Percentiles rank a stretch among this genome's conserved stretches.
phyloP scores from a whole-genome alignment of 2,797 vertebrate species.

The Lutjanus campechanus region DNA sequence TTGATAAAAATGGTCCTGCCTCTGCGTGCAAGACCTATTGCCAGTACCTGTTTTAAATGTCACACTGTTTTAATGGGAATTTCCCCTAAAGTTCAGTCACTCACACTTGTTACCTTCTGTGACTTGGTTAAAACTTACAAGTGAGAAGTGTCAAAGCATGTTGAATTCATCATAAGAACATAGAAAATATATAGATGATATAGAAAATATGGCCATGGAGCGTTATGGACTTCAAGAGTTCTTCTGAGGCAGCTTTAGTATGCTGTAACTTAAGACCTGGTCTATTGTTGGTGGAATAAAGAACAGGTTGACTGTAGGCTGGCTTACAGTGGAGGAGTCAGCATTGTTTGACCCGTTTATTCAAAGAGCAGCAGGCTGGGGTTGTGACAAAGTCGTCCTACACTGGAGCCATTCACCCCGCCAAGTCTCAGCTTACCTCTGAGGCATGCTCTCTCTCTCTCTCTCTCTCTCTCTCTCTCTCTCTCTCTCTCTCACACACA shows the following conservation, averaged over 20 bases:
- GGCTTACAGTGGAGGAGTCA: conserved; percentile 82
- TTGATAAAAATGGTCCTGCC: background rate
- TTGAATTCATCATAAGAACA: conserved; percentile 34
- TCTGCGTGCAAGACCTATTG: background rate
- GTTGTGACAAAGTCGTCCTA: conserved; percentile 79
- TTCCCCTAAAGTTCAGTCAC: conserved; percentile 18
- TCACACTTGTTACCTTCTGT: conserved; percentile 20
- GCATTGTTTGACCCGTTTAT: conserved; percentile 83
- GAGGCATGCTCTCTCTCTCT: conserved; percentile 62
- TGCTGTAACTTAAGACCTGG: conserved; percentile 66
- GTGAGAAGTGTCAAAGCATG: conserved; percentile 53
- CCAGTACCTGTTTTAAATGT: background rate
- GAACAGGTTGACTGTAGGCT: conserved; percentile 81
- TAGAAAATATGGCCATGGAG: conserved; percentile 48
- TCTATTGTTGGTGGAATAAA: conserved; percentile 77
- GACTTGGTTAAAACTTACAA: conserved; percentile 11
- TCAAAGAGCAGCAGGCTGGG: conserved; percentile 75
- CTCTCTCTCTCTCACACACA: background rate
- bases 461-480: conserved; percentile 1
- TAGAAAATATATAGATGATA: no score
- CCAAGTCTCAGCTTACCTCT: conserved; percentile 75
- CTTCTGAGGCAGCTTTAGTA: conserved; percentile 51
- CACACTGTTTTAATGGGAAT: background rate
- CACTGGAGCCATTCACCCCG: conserved; percentile 80
- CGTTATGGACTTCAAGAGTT: conserved; percentile 66